These are phyloP conservation scores for Pollicipes pollicipes DNA, from an alignment of 1,140 invertebrate species.

Conservation along the genomic window DNA sequence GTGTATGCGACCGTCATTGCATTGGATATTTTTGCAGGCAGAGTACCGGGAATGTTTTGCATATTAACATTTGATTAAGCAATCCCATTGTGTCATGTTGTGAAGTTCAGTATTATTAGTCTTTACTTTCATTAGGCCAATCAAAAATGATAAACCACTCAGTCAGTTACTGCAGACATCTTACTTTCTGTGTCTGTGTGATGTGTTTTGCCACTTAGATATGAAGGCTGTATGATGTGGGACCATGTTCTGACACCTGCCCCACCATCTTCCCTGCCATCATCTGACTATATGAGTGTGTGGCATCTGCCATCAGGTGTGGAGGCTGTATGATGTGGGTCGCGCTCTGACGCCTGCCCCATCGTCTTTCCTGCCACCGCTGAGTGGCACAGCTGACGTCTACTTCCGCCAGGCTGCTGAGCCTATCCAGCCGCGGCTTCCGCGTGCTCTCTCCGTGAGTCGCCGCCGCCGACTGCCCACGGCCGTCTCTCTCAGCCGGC, in stretches of 20 bases:
- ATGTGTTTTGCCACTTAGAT: constrained; percentile 5
- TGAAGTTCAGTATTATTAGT: not conserved
- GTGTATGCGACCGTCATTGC: not conserved
- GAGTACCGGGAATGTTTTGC: not conserved
- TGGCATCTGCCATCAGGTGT: constrained; percentile 38
- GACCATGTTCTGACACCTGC: not conserved
- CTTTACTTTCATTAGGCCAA: not conserved
- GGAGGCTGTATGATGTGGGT: constrained; percentile 74
- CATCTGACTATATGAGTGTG: constrained; percentile 8
- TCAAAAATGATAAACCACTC: not conserved
- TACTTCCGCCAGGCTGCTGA: constrained; percentile 66
- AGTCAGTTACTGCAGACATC: constrained; percentile 7
- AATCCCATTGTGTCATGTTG: no score
- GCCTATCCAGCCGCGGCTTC: constrained; percentile 55
- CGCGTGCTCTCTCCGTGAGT: constrained; percentile 60
- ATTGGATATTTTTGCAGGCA: not conserved
- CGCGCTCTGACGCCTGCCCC: constrained; percentile 55
- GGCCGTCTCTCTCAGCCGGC: no score
- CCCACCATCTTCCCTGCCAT: not conserved
- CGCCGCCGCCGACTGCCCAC: constrained; percentile 11
- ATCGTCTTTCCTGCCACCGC: constrained; percentile 69
- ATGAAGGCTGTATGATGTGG: constrained; percentile 5
- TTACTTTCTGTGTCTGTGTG: constrained; percentile 6
- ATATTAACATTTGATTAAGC: constrained; percentile 7
- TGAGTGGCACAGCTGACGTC: constrained; percentile 72